Conservation (phyloP, 2,113 vertebrate species). For the Onychostruthus taczanowskii region DNA sequence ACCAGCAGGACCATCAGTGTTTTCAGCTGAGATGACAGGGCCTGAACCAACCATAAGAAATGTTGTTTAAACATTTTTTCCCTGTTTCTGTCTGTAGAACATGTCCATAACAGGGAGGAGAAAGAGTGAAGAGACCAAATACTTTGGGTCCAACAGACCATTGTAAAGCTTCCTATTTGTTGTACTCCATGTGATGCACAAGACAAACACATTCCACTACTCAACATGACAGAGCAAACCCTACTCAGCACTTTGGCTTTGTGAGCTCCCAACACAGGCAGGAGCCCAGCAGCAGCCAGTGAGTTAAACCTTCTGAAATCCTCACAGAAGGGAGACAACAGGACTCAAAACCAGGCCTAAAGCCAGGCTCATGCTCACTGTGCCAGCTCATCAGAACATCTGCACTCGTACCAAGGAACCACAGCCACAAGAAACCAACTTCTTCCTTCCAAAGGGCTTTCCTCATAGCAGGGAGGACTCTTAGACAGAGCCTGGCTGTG, state of each 20-base stretch:
- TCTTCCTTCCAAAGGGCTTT: background rate
- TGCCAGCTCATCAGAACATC: background rate
- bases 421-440: background rate
- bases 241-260: background rate
- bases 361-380: background rate
- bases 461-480: background rate
- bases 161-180: background rate
- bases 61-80: background rate
- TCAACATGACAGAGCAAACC: background rate
- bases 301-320: background rate
- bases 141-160: background rate
- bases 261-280: background rate
- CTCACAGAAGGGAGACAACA: background rate
- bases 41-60: background rate
- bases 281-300: background rate
- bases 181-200: background rate
- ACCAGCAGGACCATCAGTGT: background rate
- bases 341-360: background rate
- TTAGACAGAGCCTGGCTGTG: background rate
- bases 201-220: background rate
- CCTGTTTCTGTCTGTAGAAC: background rate
- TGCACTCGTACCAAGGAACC: accelerated
- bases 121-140: background rate
- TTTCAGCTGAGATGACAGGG: background rate
- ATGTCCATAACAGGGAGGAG: background rate